These are phyloP conservation scores for Lottia gigantea DNA, from an alignment of 2,888 invertebrate species.

Conservation along the genomic window DNA sequence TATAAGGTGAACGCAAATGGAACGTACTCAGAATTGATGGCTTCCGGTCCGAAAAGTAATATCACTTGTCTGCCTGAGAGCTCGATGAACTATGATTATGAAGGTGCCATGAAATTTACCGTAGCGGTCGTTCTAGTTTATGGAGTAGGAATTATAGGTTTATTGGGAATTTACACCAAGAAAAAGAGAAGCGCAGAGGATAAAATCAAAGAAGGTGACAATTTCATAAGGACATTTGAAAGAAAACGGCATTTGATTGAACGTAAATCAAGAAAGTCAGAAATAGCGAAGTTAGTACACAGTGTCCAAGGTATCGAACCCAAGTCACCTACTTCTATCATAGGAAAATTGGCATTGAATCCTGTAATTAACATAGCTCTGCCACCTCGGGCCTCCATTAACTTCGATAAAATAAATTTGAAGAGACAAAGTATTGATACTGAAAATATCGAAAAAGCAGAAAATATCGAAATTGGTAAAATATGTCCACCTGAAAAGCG, in stretches of 20 bases:
- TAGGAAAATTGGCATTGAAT: not conserved
- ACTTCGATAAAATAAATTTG: no score
- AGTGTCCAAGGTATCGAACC: constrained; percentile 1
- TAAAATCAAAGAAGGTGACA: constrained; percentile 39
- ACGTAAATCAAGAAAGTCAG: constrained; percentile 30
- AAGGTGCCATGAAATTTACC: constrained; percentile 50
- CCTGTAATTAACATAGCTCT: not conserved
- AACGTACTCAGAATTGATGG: no score
- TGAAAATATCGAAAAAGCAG: no score
- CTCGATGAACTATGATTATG: constrained; percentile 31
- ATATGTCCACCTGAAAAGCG: no score
- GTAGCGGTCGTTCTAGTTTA: constrained; percentile 49
- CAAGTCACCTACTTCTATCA: constrained; percentile 1
- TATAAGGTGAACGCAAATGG: no score
- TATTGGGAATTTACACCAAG: constrained; percentile 42
- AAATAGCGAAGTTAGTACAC: constrained; percentile 14
- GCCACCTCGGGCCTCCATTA: not conserved
- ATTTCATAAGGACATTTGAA: constrained; percentile 43
- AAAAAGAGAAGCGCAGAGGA: constrained; percentile 31
- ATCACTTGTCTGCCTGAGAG: no score
- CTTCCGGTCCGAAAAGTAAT: no score
- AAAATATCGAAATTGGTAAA: no score
- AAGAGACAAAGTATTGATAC: no score
- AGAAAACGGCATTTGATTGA: constrained; percentile 32
- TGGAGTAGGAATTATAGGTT: constrained; percentile 48